Evolutionary conservation across 2,797 vertebrate species (phyloP).

Genomic region (Catostomus latipinnis): DNA sequence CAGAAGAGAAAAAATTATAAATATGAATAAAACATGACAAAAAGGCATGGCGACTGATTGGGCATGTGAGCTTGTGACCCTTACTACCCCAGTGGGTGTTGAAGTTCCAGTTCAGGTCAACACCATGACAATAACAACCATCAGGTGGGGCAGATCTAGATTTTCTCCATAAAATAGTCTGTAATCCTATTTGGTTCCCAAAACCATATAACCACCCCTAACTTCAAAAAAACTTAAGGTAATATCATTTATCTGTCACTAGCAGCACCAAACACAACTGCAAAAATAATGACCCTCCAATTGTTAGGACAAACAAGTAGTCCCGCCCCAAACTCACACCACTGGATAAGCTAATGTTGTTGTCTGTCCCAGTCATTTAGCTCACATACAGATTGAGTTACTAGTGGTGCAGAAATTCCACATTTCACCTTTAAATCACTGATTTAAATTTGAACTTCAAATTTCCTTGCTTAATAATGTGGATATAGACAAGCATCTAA

Average conservation of each 20-base stretch:
- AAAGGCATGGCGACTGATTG: neutral
- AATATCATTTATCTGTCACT: no score
- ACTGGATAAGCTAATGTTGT: no score
- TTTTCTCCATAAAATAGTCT: constrained; percentile 83
- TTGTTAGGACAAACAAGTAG: no score
- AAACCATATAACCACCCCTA: neutral
- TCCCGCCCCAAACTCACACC: no score
- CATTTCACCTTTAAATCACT: no score
- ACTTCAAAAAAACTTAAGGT: no score
- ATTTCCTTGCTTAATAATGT: no score
- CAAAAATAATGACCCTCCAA: neutral
- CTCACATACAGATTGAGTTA: no score
- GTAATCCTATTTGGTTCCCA: neutral
- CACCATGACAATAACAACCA: constrained; percentile 72
- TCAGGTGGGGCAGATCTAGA: constrained; percentile 65
- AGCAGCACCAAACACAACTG: no score
- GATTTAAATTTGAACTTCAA: no score
- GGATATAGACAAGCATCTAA: neutral
- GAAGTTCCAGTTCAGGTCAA: constrained; percentile 84
- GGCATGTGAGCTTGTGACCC: constrained; percentile 19
- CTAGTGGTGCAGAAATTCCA: no score
- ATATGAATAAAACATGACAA: neutral
- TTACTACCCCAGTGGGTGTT: constrained; percentile 81
- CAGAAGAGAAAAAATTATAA: neutral
- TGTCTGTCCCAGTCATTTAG: no score